Percentiles rank a stretch among this genome's conserved stretches.
These are phyloP conservation scores for Cylloceria caligata DNA, from an alignment of 2,888 invertebrate genomes.

Conservation along the genomic window DNA sequence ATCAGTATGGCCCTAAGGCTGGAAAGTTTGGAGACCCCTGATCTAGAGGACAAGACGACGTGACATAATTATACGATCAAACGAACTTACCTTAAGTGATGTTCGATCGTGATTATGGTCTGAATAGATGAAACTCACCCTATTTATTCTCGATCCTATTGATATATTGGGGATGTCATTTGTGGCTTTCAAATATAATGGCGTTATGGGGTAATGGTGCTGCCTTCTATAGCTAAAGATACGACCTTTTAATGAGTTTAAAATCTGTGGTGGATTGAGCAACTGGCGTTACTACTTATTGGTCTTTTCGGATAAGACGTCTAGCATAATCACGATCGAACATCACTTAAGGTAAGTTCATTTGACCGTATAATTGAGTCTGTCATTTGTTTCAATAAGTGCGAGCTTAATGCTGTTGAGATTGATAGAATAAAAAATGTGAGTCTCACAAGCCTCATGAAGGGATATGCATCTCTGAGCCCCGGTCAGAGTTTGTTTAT, in stretches of 20 bases:
- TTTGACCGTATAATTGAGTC: slow-evolving; percentile 27
- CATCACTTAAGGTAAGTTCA: slow-evolving; percentile 17
- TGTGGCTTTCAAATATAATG: slow-evolving; percentile 43
- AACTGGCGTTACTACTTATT: slow-evolving; percentile 32
- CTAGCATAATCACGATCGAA: slow-evolving; percentile 26
- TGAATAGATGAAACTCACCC: slow-evolving; percentile 29
- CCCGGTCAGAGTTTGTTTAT: slow-evolving; percentile 70
- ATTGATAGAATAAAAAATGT: slow-evolving; percentile 76
- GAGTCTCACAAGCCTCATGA: slow-evolving; percentile 77
- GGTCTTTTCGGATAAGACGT: slow-evolving; percentile 27
- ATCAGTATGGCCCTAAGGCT: no score
- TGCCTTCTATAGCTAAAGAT: slow-evolving; percentile 23
- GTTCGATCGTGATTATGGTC: slow-evolving; percentile 15
- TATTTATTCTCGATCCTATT: not conserved
- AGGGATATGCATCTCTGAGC: slow-evolving; percentile 77
- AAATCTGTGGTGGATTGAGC: slow-evolving; percentile 36
- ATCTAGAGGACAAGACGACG: no score
- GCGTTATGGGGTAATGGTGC: slow-evolving; percentile 7
- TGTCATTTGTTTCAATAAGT: slow-evolving; percentile 77
- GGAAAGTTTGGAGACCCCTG: no score
- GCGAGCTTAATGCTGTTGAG: slow-evolving; percentile 77
- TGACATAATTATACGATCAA: slow-evolving; percentile 31
- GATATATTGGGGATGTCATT: slow-evolving; percentile 21
- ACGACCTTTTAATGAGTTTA: slow-evolving; percentile 21
- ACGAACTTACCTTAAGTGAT: slow-evolving; percentile 14